A percentile compares a stretch with the other conserved stretches of the same genome.
These are phyloP conservation scores for Euzophera pinguis DNA, from an alignment of 2,888 invertebrate species.

Conservation along the genomic window DNA sequence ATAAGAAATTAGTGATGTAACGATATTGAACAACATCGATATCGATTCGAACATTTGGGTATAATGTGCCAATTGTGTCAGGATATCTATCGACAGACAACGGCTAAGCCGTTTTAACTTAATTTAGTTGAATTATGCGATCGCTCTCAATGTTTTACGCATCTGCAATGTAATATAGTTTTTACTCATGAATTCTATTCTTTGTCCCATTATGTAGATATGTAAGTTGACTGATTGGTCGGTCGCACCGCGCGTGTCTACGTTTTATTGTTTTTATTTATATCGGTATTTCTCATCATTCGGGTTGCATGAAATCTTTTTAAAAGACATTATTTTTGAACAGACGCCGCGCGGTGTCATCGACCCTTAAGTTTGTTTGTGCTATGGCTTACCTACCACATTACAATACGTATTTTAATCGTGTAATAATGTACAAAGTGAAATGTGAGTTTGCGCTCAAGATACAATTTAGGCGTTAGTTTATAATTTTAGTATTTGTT, in stretches of 20 bases:
- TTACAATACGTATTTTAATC: constrained; percentile 60
- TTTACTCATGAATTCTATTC: constrained; percentile 38
- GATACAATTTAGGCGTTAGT: constrained; percentile 67
- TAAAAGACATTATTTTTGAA: constrained; percentile 45
- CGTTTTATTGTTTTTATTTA: constrained; percentile 34
- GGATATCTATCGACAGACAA: constrained; percentile 15
- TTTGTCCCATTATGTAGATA: constrained; percentile 43
- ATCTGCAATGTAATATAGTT: constrained; percentile 41
- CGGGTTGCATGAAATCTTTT: constrained; percentile 26
- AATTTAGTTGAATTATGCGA: constrained; percentile 13
- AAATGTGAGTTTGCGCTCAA: constrained; percentile 76
- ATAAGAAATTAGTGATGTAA: constrained; percentile 11
- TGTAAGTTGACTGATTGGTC: constrained; percentile 27
- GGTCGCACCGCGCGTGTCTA: constrained; percentile 30
- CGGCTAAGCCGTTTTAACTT: constrained; percentile 12
- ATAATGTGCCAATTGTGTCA: constrained; percentile 15
- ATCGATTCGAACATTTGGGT: constrained; percentile 11
- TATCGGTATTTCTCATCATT: constrained; percentile 27
- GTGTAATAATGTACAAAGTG: constrained; percentile 77
- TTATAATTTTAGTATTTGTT: constrained; percentile 32
- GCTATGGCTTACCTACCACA: constrained; percentile 55
- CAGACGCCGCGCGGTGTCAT: constrained; percentile 23
- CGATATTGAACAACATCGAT: constrained; percentile 18
- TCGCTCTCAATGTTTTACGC: constrained; percentile 31
- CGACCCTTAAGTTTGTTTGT: constrained; percentile 34